These are phyloP conservation scores for Leptestheria dahalacensis DNA, from an alignment of 1,140 invertebrate genomes.

Conservation along the genomic window DNA sequence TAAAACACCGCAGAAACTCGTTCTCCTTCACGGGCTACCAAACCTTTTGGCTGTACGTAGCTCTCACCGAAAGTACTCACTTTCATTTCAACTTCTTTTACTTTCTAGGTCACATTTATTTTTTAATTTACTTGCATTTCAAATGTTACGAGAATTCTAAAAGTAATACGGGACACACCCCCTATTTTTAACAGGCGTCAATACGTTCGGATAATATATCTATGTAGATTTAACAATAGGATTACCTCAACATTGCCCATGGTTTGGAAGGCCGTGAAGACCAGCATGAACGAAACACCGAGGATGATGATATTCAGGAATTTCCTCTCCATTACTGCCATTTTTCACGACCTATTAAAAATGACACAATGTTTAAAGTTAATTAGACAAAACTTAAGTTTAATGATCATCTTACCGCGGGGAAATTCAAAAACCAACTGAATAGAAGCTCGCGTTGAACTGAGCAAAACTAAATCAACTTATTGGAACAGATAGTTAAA, in stretches of 20 bases:
- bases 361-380: background rate
- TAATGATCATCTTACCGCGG: background rate
- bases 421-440: too few relatives aligned
- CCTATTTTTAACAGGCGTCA: too few relatives aligned
- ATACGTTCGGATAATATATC: too few relatives aligned
- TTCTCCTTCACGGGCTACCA: too few relatives aligned
- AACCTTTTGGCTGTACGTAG: background rate
- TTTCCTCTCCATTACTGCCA: constrained; percentile 20
- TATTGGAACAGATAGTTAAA: too few relatives aligned
- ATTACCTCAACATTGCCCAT: constrained; percentile 87
- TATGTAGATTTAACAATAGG: too few relatives aligned
- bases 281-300: constrained; percentile 79
- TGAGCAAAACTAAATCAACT: too few relatives aligned
- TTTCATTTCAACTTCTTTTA: background rate
- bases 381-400: background rate
- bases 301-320: constrained; percentile 72
- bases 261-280: constrained; percentile 88
- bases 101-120: background rate
- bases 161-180: too few relatives aligned
- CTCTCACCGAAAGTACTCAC: background rate
- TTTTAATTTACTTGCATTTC: too few relatives aligned
- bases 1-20: too few relatives aligned
- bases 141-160: too few relatives aligned
- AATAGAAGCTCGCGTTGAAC: too few relatives aligned
- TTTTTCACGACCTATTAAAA: background rate